Evolutionary conservation across 2,888 invertebrate genomes (phyloP), one percentile per base, ranked within the genome.

Genomic region (Saturnia pavonia): DNA sequence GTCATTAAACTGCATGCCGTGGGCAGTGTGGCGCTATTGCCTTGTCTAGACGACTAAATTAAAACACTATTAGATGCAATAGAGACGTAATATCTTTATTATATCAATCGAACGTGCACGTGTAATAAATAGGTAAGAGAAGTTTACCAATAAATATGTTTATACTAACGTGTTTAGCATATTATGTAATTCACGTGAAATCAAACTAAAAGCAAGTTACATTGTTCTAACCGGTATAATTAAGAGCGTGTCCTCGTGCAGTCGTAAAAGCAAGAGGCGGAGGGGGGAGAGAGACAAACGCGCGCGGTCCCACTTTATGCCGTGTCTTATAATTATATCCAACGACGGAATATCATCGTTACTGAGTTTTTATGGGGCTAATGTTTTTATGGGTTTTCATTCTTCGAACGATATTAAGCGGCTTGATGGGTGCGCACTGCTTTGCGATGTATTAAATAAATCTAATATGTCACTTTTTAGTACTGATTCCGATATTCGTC

Each of bases 271-370:
- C 70, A 78, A 78, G 73, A 78, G 71, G 72, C 7, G 54, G 2
- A 1, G n/a, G n/a, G n/a, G 43, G 12, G 14, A 9, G 43, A 9
- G 43, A 9, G 12, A 14, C 43, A 14, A 43, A 9, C 54, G 76
- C 74, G 78, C 80, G 76, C 80, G 78, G 76, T 74, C 75, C 73
- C 76, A 72, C 75, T 85, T 86, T 80, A 85, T 78, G 80, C 82
- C 80, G 77, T 84, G 84, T 85, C 82, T 81, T 83, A 86, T 87
- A 84, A 86, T 88, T 85, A 87, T 88, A 87, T 83, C 81, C 85
- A 75, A 65, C 71, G 78, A 80, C 80, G 77, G 83, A 86, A 85
- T 86, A 87, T 88, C 84, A 86, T 89, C 87, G 87, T 85, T 82
- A 84, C 86, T 75, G 78, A 78, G 72, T 85, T 89, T 89, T 88